These are phyloP conservation scores for Gymnoscelis rufifasciata DNA, from an alignment of 2,888 invertebrate species.

Conservation along the genomic window DNA sequence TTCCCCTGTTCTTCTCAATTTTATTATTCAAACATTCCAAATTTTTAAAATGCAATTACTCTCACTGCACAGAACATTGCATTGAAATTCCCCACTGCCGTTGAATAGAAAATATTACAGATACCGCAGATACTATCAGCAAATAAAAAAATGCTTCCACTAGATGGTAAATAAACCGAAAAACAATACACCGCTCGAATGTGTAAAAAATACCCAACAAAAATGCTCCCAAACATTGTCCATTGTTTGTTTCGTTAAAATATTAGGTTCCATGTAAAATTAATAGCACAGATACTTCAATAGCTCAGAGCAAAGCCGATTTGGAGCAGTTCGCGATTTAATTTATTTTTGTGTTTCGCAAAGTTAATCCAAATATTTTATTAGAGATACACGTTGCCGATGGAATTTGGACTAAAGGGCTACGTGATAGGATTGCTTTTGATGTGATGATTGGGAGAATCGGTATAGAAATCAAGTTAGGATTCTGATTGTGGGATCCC, in stretches of 20 bases:
- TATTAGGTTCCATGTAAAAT: conserved; percentile 29
- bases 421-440: conserved; percentile 6
- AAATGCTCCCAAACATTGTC: conserved; percentile 5
- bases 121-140: too few species aligned
- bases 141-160: too few species aligned
- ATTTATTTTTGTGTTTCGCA: conserved; percentile 29
- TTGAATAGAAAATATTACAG: too few species aligned
- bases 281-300: conserved; percentile 27
- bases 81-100: too few species aligned
- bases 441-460: conserved; percentile 3
- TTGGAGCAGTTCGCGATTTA: conserved; percentile 24
- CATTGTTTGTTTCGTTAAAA: conserved; percentile 12
- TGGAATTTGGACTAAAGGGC: conserved; percentile 9
- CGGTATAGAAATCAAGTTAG: conserved; percentile 13
- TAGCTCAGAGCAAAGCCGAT: conserved; percentile 27
- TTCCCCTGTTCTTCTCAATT: too few species aligned
- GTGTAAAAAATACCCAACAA: conserved; percentile 13
- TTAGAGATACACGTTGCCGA: conserved; percentile 12
- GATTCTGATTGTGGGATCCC: conserved; percentile 7
- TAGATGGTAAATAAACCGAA: neutral
- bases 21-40: too few species aligned
- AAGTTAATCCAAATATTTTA: conserved; percentile 24
- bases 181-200: neutral
- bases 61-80: too few species aligned
- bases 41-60: too few species aligned